Evolutionary conservation across 2,888 invertebrate genomes (phyloP).

Genomic region (Conchocele bisecta): DNA sequence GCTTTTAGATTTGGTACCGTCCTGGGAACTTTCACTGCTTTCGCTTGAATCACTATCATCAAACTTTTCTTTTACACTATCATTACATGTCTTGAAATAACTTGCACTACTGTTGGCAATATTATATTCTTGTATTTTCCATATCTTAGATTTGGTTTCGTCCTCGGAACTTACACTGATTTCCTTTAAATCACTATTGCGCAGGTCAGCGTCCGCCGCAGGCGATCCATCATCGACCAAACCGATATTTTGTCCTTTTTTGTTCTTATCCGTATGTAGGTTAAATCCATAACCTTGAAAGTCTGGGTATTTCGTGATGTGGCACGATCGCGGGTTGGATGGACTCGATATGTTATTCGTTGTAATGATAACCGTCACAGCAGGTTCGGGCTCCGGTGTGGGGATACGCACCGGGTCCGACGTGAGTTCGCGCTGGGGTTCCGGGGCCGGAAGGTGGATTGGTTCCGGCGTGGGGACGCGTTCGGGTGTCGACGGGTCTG

Average conservation of each 20-base stretch:
- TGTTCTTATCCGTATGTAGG: constrained; percentile 97
- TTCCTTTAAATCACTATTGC: constrained; percentile 94
- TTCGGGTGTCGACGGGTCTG: constrained; percentile 10
- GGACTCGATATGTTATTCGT: not conserved
- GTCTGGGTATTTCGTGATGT: constrained; percentile 91
- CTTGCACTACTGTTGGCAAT: too few species aligned
- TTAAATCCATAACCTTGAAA: constrained; percentile 99
- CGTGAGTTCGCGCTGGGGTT: constrained; percentile 16
- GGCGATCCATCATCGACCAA: constrained; percentile 90
- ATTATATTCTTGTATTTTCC: too few species aligned
- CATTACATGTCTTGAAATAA: too few species aligned
- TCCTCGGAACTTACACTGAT: too few species aligned
- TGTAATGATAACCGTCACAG: constrained; percentile 3
- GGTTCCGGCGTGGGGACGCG: constrained; percentile 27
- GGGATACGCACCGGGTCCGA: constrained; percentile 35
- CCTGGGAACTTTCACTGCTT: too few species aligned
- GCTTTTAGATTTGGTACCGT: too few species aligned
- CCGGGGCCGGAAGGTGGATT: constrained; percentile 18
- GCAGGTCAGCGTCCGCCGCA: constrained; percentile 86
- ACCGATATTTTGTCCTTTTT: constrained; percentile 96
- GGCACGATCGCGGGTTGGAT: constrained; percentile 88
- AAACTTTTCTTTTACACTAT: too few species aligned
- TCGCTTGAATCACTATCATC: too few species aligned
- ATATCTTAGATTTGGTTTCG: too few species aligned
- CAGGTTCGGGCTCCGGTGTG: constrained; percentile 24